Evolutionary conservation across 2,888 invertebrate species (phyloP), one percentile per base, ranked within the genome.

Genomic region (Dendrolimus pini): DNA sequence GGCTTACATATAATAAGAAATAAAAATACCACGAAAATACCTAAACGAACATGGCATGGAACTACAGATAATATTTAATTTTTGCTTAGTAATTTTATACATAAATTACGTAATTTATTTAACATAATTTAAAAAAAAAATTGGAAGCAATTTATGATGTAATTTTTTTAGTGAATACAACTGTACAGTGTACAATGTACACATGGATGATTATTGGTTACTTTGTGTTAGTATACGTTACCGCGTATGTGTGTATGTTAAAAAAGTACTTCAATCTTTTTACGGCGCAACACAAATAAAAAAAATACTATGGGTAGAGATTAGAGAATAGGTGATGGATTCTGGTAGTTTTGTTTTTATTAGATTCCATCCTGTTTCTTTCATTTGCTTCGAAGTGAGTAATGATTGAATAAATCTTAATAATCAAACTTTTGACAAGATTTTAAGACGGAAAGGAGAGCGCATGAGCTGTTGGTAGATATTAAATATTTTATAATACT

Each of bases 261-360:
- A 13, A 41, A 56, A 56, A 53, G 52, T 47, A 56, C 47, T 10
- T 47, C 47, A 72, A 74, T 77, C 74, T 77, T 74, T 75, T 73
- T 69, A 67, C 67, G 64, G 61, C 62, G 62, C 71, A 68, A 72
- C 78, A 77, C 79, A 75, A 71, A 71, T 67, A 65, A 30, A 30
- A 30, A 3, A 30, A 30, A 30, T 18, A 30, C 30, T 65, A 74
- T 60, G 66, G 42, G 30, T 58, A 66, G 65, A 70, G 74, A 59
- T 54, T 56, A 59, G 57, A 65, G 65, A 63, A 63, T 65, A 65
- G 65, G 63, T 58, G 59, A 57, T 55, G 47, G 55, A 54, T 41
- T 41, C 53, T 56, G 13, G 41, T 64, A 65, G 64, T 80, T 75
- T 78, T 80, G 79, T 80, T 83, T 82, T 80, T 82, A 78, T 81